phyloP scores from a whole-genome alignment of 2,113 vertebrate species.

The Crypturellus undulatus region DNA sequence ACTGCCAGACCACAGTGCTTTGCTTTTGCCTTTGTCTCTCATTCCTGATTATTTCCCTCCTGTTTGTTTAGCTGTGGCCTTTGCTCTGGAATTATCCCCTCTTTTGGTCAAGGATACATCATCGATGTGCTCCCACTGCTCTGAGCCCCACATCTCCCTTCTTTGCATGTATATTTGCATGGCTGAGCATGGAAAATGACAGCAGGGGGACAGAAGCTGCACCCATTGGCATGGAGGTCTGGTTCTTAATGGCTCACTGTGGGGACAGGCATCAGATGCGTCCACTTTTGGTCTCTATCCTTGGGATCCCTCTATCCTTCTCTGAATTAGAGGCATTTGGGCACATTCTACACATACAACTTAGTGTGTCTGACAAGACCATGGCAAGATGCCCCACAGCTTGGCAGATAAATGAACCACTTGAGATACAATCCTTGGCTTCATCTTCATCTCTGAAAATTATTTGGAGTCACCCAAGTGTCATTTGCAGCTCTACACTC shows the following conservation, averaged over 20 bases:
- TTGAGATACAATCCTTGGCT: background rate
- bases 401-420: background rate
- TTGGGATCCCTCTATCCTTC: background rate
- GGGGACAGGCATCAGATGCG: background rate
- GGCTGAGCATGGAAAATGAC: background rate
- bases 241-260: background rate
- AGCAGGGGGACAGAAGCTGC: background rate
- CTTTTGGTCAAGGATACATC: accelerated
- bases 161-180: accelerated
- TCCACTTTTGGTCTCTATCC: background rate
- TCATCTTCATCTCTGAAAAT: background rate
- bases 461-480: background rate
- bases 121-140: background rate
- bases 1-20: background rate
- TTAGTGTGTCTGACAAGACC: accelerated
- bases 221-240: background rate
- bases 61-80: background rate
- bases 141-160: background rate
- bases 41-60: background rate
- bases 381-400: background rate
- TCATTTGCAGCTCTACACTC: background rate
- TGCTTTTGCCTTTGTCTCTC: background rate
- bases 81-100: background rate
- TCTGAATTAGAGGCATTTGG: background rate
- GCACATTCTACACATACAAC: accelerated